Evolutionary conservation across 2,797 vertebrate genomes (phyloP).

Genomic region (Glyptemys insculpta): DNA sequence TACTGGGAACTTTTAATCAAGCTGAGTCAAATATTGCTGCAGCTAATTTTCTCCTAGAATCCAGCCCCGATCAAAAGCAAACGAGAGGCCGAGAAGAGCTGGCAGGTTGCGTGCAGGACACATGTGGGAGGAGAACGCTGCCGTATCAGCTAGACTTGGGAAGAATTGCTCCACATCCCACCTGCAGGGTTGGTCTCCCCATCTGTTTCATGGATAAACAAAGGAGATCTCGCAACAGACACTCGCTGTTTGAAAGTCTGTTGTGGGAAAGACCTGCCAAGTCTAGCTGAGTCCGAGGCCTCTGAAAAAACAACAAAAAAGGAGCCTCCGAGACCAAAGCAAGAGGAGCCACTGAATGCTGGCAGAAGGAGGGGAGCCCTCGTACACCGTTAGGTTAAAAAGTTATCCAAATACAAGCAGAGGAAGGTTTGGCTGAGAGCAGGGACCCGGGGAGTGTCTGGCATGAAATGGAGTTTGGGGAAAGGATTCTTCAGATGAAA

Average conservation of each 20-base stretch:
- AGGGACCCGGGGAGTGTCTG: not conserved
- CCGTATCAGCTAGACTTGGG: not conserved
- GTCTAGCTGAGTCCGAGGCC: conserved; percentile 34
- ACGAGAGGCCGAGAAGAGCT: accelerated
- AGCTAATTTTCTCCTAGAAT: not conserved
- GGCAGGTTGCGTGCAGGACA: not conserved
- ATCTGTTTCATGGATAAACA: conserved; percentile 67
- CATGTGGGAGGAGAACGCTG: not conserved
- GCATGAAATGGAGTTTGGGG: not conserved
- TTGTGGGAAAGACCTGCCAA: not conserved
- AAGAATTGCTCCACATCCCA: not conserved
- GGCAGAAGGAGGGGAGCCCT: conserved; percentile 64
- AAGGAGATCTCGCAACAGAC: conserved; percentile 42
- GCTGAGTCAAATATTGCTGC: not conserved
- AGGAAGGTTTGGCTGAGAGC: conserved; percentile 19
- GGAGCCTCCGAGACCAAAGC: conserved; percentile 30
- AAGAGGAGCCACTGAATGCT: conserved; percentile 40
- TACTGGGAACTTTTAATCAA: not conserved
- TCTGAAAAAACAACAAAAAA: not conserved
- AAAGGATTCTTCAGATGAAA: not conserved
- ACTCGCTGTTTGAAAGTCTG: conserved; percentile 27
- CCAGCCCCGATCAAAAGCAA: not conserved
- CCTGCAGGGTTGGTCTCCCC: not conserved
- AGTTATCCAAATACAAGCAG: conserved; percentile 73
- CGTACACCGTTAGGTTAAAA: conserved; percentile 55